Conservation (phyloP, 2,888 invertebrate species). For the Cosmopolites sordidus region DNA sequence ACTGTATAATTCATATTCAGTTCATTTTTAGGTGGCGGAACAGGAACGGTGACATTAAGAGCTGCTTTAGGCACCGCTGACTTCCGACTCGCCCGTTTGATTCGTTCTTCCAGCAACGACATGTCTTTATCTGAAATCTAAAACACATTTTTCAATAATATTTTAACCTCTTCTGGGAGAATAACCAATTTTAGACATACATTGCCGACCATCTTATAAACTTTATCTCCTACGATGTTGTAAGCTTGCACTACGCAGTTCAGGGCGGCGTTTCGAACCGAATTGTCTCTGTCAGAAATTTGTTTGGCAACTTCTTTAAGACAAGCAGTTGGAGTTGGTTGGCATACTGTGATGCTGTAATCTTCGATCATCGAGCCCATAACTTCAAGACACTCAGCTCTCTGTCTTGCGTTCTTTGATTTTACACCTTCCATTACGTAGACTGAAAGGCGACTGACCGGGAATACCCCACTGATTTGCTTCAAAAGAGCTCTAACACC, state of each 20-base stretch:
- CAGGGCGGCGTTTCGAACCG: conserved; percentile 91
- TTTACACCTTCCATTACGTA: conserved; percentile 93
- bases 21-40: conserved; percentile 27
- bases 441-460: conserved; percentile 82
- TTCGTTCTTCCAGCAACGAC: conserved; percentile 90
- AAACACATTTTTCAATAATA: too few species aligned
- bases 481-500: conserved; percentile 82
- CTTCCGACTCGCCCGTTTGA: conserved; percentile 80
- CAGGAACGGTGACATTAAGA: conserved; percentile 16
- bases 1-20: conserved; percentile 8
- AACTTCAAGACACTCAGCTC: conserved; percentile 94
- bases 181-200: conserved; percentile 53
- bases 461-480: conserved; percentile 80
- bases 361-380: conserved; percentile 80
- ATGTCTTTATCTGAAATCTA: conserved; percentile 92
- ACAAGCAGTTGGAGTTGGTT: conserved; percentile 73
- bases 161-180: too few species aligned
- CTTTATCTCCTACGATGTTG: conserved; percentile 83
- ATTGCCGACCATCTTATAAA: conserved; percentile 88
- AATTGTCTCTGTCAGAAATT: conserved; percentile 93
- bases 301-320: conserved; percentile 89
- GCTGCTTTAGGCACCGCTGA: conserved; percentile 44
- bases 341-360: conserved; percentile 72
- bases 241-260: conserved; percentile 91
- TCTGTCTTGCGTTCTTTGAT: conserved; percentile 93